Evolutionary conservation across 2,113 vertebrate genomes (phyloP), one percentile per base, ranked within the genome.

Genomic region (Pardalotus punctatus): DNA sequence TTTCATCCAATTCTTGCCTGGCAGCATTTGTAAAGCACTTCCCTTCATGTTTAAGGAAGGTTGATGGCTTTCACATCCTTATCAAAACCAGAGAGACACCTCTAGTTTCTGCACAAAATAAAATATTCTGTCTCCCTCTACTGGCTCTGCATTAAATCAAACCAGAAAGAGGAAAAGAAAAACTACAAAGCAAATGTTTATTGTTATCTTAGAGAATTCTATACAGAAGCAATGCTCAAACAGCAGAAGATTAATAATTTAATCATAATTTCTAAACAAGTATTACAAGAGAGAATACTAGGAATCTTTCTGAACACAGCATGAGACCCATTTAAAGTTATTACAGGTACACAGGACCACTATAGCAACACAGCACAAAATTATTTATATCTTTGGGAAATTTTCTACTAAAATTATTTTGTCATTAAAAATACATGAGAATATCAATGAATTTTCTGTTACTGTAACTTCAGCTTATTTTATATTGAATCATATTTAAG

Each of bases 121-220:
- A 90, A 80, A 97, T 53, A 69, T 27, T 56, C 48, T 95, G 88
- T 83, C 96, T 94, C 96, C 94, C 96, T 90, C 95, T 96, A 50
- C 96, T 81, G 96, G 93, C 24, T 78, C 64, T 56, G 31, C 17
- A 18, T 40, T 45, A 64, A 60, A 72, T 57, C 36, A 92, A 88
- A 88, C 23, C 40, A 72, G 25, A 23, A 71, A 29, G 47, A 62
- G 6, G 42, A 48, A 66, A 53, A 71, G 3, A 21, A 81, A 64
- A 81, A 61, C 11, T 24, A 58, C 58, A 62, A 72, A 79, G 36
- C 11, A 62, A 40, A 53, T 19, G 6, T 28, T 76, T 45, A 14
- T 40, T 69, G 21, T 72, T 67, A 35, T 42, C 61, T 72, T 38
- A 42, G 31, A 84, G 29, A 92, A 67, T 70, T 73, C 42, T 50